These are phyloP conservation scores for Hermatobates lingyangjiaoensis DNA, from an alignment of 1,140 invertebrate genomes.

Conservation along the genomic window DNA sequence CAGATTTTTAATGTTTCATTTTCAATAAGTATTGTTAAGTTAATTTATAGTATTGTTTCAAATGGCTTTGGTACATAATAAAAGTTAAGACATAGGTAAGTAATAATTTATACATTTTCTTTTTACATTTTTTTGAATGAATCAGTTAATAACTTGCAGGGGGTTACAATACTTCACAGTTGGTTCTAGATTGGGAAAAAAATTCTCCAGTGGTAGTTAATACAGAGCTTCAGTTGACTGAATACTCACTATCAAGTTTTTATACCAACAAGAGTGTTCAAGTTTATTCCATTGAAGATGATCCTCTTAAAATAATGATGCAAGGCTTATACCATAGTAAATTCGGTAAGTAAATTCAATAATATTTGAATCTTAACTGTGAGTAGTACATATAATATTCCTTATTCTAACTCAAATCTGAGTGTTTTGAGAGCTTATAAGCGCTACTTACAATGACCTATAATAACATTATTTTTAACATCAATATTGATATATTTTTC, in stretches of 20 bases:
- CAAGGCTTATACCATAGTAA: constrained; percentile 18
- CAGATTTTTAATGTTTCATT: too few species aligned
- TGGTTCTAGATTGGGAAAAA: constrained; percentile 53
- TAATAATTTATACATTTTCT: background rate
- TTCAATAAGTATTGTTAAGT: too few species aligned
- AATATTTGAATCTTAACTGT: too few species aligned
- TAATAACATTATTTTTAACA: too few species aligned
- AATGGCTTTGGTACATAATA: too few species aligned
- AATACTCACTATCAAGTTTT: constrained; percentile 47
- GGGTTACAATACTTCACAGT: constrained; percentile 57
- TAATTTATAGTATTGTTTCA: too few species aligned
- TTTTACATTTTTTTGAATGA: background rate
- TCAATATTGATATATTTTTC: too few species aligned
- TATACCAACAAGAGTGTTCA: constrained; percentile 42
- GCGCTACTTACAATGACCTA: too few species aligned
- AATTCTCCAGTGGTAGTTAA: constrained; percentile 52
- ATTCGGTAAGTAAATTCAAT: constrained; percentile 18
- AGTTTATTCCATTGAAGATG: background rate
- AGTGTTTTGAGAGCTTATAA: too few species aligned
- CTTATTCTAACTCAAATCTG: too few species aligned
- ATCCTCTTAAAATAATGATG: background rate
- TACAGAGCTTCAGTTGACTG: constrained; percentile 57
- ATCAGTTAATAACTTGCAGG: constrained; percentile 31
- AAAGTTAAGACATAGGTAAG: background rate
- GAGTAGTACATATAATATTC: too few species aligned